phyloP scores from a whole-genome alignment of 2,113 vertebrate species.

The Elachura formosa region DNA sequence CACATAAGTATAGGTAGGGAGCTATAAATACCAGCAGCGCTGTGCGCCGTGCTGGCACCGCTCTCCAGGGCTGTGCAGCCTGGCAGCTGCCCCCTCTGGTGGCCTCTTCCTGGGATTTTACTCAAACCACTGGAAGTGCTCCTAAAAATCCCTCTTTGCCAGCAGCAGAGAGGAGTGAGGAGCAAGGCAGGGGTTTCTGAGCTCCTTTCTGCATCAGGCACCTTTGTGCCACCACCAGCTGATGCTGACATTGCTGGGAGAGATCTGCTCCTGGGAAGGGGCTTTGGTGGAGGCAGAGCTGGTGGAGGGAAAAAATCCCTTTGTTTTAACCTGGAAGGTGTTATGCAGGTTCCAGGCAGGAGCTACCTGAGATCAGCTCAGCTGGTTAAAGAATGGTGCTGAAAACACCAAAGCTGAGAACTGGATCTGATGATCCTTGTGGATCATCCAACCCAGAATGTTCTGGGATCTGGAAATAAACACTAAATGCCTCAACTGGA shows the following conservation, averaged over 20 bases:
- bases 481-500: neutral
- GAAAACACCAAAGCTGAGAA: too few species aligned
- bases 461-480: neutral
- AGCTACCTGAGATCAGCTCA: neutral
- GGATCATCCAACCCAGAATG: neutral
- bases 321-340: neutral
- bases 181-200: neutral
- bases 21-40: conserved; percentile 16
- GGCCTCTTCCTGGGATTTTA: neutral
- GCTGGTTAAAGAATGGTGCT: neutral
- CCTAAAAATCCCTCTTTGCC: neutral
- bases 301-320: rapidly evolving
- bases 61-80: neutral
- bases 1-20: conserved; percentile 45
- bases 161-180: neutral
- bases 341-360: neutral
- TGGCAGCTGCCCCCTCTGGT: conserved; percentile 23
- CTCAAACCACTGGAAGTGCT: neutral
- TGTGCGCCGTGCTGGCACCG: neutral
- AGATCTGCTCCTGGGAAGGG: neutral
- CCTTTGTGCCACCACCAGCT: neutral
- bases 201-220: neutral
- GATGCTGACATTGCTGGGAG: neutral
- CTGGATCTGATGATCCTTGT: neutral
- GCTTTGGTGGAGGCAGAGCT: neutral